These are phyloP conservation scores for Polyergus mexicanus DNA, from an alignment of 1,140 invertebrate species.

Conservation along the genomic window DNA sequence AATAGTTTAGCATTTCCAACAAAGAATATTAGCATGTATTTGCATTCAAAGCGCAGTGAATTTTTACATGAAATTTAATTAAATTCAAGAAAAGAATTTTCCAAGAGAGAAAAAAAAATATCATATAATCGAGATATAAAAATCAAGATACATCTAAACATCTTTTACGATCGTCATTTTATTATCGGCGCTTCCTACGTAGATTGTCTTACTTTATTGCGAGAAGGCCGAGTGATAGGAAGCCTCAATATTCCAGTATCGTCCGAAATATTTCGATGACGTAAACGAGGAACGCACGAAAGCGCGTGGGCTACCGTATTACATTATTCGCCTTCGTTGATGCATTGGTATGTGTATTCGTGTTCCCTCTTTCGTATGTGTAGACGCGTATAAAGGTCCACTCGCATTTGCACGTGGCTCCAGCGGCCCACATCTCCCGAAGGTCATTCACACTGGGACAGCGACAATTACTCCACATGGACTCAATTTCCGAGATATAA, in stretches of 20 bases:
- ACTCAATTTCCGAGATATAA: slow-evolving; percentile 2
- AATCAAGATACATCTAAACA: slow-evolving; percentile 26
- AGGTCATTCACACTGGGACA: slow-evolving; percentile 24
- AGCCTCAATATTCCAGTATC: slow-evolving; percentile 46
- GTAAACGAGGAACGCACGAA: slow-evolving; percentile 47
- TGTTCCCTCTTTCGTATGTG: slow-evolving; percentile 4
- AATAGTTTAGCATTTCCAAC: not conserved
- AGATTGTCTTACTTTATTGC: slow-evolving; percentile 9
- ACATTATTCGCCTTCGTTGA: slow-evolving; percentile 49
- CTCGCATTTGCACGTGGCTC: slow-evolving; percentile 46
- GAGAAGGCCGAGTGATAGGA: slow-evolving; percentile 14
- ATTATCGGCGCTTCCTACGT: slow-evolving; percentile 6
- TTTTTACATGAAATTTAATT: slow-evolving; percentile 6
- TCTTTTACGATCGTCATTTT: slow-evolving; percentile 37
- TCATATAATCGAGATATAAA: slow-evolving; percentile 2
- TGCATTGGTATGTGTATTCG: not conserved
- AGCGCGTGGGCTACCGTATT: slow-evolving; percentile 19
- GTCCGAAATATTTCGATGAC: slow-evolving; percentile 72
- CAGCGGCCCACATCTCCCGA: slow-evolving; percentile 22
- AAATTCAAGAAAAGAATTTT: slow-evolving; percentile 21
- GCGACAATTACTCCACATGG: slow-evolving; percentile 19
- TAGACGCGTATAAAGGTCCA: slow-evolving; percentile 8
- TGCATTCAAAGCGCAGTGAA: not conserved
- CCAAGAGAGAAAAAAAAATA: not conserved
- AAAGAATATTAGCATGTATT: not conserved